These are phyloP conservation scores for Thalassaphorura encarpata DNA, from an alignment of 1,140 invertebrate species.

Conservation along the genomic window DNA sequence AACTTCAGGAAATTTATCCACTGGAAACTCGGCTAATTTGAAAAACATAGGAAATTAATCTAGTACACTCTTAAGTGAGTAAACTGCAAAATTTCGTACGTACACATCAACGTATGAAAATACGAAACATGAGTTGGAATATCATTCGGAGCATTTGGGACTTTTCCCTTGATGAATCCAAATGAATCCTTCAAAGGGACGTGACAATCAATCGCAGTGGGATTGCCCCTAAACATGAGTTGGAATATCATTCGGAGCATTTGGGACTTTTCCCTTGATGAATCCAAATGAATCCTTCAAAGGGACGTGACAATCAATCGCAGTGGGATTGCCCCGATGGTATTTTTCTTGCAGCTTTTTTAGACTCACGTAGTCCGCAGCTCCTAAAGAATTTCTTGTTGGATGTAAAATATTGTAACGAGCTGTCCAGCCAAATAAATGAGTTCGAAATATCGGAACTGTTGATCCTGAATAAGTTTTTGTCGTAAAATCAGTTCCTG, in stretches of 20 bases:
- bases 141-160: too few species aligned
- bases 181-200: background rate
- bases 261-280: background rate
- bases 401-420: constrained; percentile 14
- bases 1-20: background rate
- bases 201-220: background rate
- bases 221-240: background rate
- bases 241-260: background rate
- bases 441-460: background rate
- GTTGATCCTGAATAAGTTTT: too few species aligned
- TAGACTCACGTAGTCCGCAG: constrained; percentile 11
- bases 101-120: background rate
- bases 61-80: background rate
- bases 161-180: too few species aligned
- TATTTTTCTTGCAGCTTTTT: constrained; percentile 2
- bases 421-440: constrained; percentile 12
- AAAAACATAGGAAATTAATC: background rate
- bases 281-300: constrained; percentile 1
- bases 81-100: background rate
- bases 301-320: constrained; percentile 11
- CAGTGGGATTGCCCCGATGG: background rate
- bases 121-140: background rate
- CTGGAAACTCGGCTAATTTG: background rate
- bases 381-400: constrained; percentile 3
- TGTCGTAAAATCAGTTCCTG: too few species aligned